Evolutionary conservation across 2,113 vertebrate species (phyloP).

Genomic region (Tupaia tana): DNA sequence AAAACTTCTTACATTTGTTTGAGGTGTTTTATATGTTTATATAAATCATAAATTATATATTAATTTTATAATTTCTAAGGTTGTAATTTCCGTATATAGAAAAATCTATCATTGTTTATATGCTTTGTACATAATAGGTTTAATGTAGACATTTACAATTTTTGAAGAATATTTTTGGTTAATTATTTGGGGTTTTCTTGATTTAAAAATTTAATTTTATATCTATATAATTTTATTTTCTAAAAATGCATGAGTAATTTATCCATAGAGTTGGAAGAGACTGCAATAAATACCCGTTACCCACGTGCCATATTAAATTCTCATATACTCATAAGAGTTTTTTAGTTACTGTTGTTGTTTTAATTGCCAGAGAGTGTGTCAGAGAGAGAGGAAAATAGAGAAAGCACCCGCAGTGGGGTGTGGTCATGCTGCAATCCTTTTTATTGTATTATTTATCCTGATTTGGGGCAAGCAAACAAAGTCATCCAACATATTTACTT

Average conservation of each 20-base stretch:
- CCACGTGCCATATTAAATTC: not conserved
- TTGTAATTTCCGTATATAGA: not conserved
- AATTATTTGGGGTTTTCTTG: not conserved
- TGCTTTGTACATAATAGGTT: not conserved
- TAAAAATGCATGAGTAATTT: not conserved
- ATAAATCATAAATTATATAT: not conserved
- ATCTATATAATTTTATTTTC: not conserved
- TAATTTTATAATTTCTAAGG: not conserved
- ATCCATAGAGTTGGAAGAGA: not conserved
- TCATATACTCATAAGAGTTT: too few relatives aligned
- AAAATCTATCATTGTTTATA: not conserved
- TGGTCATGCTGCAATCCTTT: too few relatives aligned
- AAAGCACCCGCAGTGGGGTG: too few relatives aligned
- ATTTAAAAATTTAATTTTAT: not conserved
- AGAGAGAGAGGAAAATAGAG: too few relatives aligned
- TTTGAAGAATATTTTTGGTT: not conserved
- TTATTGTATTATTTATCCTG: too few relatives aligned
- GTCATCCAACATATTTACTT: too few relatives aligned
- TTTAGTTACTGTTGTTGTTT: too few relatives aligned
- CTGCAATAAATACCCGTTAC: not conserved
- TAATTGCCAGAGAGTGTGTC: too few relatives aligned
- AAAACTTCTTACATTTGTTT: not conserved
- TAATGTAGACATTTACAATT: not conserved
- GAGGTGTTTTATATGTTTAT: not conserved
- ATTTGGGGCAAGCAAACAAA: too few relatives aligned